These are phyloP conservation scores for Autographa gamma DNA, from an alignment of 2,888 invertebrate genomes.

Conservation along the genomic window DNA sequence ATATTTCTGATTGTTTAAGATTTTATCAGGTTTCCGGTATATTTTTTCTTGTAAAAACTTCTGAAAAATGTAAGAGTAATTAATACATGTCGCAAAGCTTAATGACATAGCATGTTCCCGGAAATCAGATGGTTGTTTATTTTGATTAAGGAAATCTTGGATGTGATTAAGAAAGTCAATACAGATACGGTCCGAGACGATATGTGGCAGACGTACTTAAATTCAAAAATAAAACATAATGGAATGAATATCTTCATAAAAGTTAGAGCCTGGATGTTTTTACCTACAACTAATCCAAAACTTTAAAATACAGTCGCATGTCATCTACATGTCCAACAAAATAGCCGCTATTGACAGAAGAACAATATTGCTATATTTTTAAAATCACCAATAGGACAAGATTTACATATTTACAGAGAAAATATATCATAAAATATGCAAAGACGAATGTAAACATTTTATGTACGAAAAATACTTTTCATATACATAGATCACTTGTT, in stretches of 20 bases:
- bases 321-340: constrained; percentile 37
- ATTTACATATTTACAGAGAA: constrained; percentile 81
- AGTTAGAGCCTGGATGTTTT: constrained; percentile 31
- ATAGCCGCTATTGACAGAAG: constrained; percentile 40
- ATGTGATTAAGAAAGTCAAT: not conserved
- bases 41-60: not conserved
- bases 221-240: constrained; percentile 44
- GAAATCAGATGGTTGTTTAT: not conserved
- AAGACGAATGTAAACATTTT: constrained; percentile 63
- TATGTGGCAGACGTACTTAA: constrained; percentile 15
- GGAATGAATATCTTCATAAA: constrained; percentile 52
- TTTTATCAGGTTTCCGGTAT: not conserved
- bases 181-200: constrained; percentile 11
- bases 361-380: constrained; percentile 55
- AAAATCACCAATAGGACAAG: constrained; percentile 73
- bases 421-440: constrained; percentile 73
- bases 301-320: constrained; percentile 42
- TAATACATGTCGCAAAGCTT: not conserved
- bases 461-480: constrained; percentile 65
- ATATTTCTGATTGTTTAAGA: constrained; percentile 18
- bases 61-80: not conserved
- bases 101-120: not conserved
- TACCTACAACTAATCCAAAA: constrained; percentile 45
- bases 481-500: constrained; percentile 60
- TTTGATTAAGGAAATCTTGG: too few relatives aligned